Evolutionary conservation across 2,888 invertebrate genomes (phyloP).

Genomic region (Morpho deidamia): DNA sequence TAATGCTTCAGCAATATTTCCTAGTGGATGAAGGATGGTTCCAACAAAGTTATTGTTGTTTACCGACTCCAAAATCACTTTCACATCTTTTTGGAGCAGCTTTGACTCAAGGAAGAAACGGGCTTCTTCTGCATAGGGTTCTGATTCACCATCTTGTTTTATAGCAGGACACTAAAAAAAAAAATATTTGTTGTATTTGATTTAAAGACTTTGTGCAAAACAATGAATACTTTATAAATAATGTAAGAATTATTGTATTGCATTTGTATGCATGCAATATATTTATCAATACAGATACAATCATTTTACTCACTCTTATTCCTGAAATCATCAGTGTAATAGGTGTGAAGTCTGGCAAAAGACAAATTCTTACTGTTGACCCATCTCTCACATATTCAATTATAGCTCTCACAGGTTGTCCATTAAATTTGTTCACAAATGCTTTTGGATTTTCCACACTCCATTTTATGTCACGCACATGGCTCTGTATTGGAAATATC

Average conservation of each 20-base stretch:
- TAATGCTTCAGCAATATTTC: constrained; percentile 96
- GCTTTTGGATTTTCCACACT: constrained; percentile 84
- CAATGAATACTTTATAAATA: too few relatives aligned
- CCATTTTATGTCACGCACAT: constrained; percentile 93
- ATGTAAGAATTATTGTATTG: too few relatives aligned
- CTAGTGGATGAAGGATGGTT: constrained; percentile 93
- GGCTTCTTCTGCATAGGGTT: constrained; percentile 91
- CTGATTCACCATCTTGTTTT: constrained; percentile 85
- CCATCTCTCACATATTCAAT: constrained; percentile 99
- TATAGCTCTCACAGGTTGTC: constrained; percentile 93
- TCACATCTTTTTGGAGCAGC: constrained; percentile 93
- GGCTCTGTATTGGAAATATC: constrained; percentile 64
- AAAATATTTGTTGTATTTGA: constrained; percentile 1
- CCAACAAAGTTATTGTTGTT: constrained; percentile 97
- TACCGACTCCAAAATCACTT: constrained; percentile 93
- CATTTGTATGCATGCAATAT: too few relatives aligned
- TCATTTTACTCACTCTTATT: constrained; percentile 81
- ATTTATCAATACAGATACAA: too few relatives aligned
- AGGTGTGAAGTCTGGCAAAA: constrained; percentile 93
- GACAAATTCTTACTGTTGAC: constrained; percentile 94
- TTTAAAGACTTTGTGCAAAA: too few relatives aligned
- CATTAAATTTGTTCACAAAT: constrained; percentile 89
- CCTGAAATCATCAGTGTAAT: constrained; percentile 98
- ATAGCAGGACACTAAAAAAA: constrained; percentile 84
- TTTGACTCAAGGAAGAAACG: constrained; percentile 95